Evolutionary conservation across 2,888 invertebrate genomes (phyloP).

Genomic region (Cheilosia pagana): DNA sequence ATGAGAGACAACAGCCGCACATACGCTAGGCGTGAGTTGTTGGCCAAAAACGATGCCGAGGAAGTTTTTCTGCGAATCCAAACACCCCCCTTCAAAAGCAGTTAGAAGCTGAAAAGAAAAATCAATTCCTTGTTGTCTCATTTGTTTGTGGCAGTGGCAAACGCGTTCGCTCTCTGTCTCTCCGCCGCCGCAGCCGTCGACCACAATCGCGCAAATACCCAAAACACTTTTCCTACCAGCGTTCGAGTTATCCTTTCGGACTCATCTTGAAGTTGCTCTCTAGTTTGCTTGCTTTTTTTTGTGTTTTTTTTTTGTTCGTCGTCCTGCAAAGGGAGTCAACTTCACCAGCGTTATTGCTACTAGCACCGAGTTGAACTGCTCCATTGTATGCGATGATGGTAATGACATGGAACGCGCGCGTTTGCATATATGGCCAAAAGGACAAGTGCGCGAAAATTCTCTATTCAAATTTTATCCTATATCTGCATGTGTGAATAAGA

Average conservation of each 20-base stretch:
- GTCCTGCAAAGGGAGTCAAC: slow-evolving; percentile 53
- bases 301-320: slow-evolving; percentile 9
- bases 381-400: slow-evolving; percentile 58
- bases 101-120: slow-evolving; percentile 61
- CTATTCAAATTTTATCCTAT: slow-evolving; percentile 61
- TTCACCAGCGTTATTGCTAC: slow-evolving; percentile 48
- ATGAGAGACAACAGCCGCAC: slow-evolving; percentile 48
- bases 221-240: slow-evolving; percentile 54
- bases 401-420: slow-evolving; percentile 61
- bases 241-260: slow-evolving; percentile 46
- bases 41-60: slow-evolving; percentile 44
- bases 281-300: slow-evolving; percentile 22
- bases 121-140: slow-evolving; percentile 74
- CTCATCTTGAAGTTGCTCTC: slow-evolving; percentile 56
- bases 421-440: slow-evolving; percentile 41
- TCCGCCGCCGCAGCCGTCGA: slow-evolving; percentile 38
- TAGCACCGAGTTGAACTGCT: slow-evolving; percentile 42
- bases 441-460: slow-evolving; percentile 64
- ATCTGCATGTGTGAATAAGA: slow-evolving; percentile 64
- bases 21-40: slow-evolving; percentile 38
- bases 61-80: slow-evolving; percentile 14
- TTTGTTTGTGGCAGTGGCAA: slow-evolving; percentile 50
- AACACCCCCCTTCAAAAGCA: slow-evolving; percentile 1
- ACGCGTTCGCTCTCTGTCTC: slow-evolving; percentile 58
- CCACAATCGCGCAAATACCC: slow-evolving; percentile 66